Evolutionary conservation across 92 coral and sea anemone genomes (phyloP), one percentile per base, ranked within the genome.

Genomic region (Paragorgia papillata): DNA sequence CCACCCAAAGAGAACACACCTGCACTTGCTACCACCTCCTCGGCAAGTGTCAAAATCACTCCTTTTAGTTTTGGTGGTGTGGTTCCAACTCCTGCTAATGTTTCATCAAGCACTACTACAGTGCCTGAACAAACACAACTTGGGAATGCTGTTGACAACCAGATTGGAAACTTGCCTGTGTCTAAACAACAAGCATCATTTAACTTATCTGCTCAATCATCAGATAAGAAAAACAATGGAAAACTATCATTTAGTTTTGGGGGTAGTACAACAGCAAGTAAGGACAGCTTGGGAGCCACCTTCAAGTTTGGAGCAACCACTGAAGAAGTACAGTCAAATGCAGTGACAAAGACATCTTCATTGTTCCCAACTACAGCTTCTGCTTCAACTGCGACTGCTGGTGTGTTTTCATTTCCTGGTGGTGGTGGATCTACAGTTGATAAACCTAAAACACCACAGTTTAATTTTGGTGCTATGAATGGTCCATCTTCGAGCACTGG

Each of bases 221-320:
- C 29, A 29, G 34, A 6, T 28, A 9, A 59, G 20, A 56, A 33
- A 18, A 30, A 48, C 27, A 29, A 49, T 17, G 39, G 33, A 3
- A 56, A 22, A 28, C 62, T 17, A 56, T 7, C 62, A 3, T 79
- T 79, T 44, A 20, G 39, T 48, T 79, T 79, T 27, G 51, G 50
- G 31, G 58, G 63, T 8, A 8, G 14, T 15, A 27, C 57, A 67
- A 15, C 53, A 35, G 30, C 48, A 8, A 44, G 35, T 28, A 53
- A 79, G 29, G 17, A 60, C 10, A 74, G 22, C 31, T n/a, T 20
- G 14, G 19, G 13, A 18, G 29, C 55, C 20, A 66, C 32, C 1
- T 57, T 57, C 39, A 56, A 71, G 27, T 54, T 63, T 19, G 87
- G 75, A 53, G 68, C 86, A 29, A 24, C 65, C 1, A n/a, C n/a